Conservation (phyloP, 2,888 invertebrate species). For the Silvanus unidentatus region DNA sequence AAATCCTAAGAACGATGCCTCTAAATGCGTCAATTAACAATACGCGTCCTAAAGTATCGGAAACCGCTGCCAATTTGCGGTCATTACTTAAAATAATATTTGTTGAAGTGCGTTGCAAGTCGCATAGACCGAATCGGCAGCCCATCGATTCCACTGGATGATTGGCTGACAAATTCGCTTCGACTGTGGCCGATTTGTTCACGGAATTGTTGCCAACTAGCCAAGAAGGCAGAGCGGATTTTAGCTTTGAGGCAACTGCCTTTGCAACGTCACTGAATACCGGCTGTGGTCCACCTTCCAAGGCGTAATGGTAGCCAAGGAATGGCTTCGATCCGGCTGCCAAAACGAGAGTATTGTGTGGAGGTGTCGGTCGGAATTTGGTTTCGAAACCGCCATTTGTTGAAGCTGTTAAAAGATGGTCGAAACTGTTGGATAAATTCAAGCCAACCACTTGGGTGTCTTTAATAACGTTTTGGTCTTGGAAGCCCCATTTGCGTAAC, state of each 20-base stretch:
- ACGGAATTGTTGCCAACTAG: conserved; percentile 43
- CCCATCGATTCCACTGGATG: conserved; percentile 68
- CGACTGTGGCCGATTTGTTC: conserved; percentile 44
- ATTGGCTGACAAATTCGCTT: conserved; percentile 39
- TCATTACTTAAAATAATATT: conserved; percentile 75
- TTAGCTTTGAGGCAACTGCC: conserved; percentile 75
- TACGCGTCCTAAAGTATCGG: conserved; percentile 84
- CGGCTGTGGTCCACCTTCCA: conserved; percentile 80
- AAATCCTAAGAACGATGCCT: conserved; percentile 76
- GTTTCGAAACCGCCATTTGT: conserved; percentile 68
- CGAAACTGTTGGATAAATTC: conserved; percentile 70
- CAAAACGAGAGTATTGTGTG: conserved; percentile 68
- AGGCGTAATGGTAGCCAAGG: conserved; percentile 81
- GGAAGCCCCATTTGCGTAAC: conserved; percentile 84
- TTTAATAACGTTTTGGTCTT: conserved; percentile 64
- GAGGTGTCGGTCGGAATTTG: conserved; percentile 66
- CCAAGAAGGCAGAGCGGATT: conserved; percentile 66
- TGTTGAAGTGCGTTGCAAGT: conserved; percentile 69
- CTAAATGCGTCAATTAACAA: conserved; percentile 75
- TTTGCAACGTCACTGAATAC: conserved; percentile 86
- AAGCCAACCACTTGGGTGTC: conserved; percentile 75
- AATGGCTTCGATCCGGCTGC: conserved; percentile 79
- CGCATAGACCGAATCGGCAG: conserved; percentile 75
- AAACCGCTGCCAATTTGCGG: conserved; percentile 69
- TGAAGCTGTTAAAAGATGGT: conserved; percentile 78